These are phyloP conservation scores for Labeo catla DNA, from an alignment of 2,113 vertebrate genomes.

Conservation along the genomic window DNA sequence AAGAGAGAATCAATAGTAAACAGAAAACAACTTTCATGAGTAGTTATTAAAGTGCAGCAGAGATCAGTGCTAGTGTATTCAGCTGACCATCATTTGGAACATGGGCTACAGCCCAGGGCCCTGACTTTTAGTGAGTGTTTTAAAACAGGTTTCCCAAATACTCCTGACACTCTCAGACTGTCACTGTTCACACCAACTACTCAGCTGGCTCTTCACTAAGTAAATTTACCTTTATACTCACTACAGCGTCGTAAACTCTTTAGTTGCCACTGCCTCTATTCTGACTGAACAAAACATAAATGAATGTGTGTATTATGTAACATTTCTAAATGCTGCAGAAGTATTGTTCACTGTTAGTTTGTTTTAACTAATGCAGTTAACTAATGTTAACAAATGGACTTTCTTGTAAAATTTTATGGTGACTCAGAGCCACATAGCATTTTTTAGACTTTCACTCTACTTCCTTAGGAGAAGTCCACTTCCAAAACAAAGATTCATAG, in stretches of 20 bases:
- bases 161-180: background rate
- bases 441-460: too few species aligned
- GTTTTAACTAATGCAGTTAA: too few species aligned
- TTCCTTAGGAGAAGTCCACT: too few species aligned
- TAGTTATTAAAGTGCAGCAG: slow-evolving; percentile 28
- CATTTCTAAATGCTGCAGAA: too few species aligned
- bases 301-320: too few species aligned
- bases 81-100: background rate
- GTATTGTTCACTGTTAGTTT: too few species aligned
- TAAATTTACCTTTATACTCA: background rate
- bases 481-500: too few species aligned
- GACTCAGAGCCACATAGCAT: too few species aligned
- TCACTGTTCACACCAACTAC: background rate
- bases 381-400: too few species aligned
- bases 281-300: too few species aligned
- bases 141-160: background rate
- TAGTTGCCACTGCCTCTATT: too few species aligned
- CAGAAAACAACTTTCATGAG: slow-evolving; percentile 55
- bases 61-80: background rate
- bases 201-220: background rate
- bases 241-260: background rate
- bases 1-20: slow-evolving; percentile 63
- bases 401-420: too few species aligned
- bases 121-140: background rate
- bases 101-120: background rate